phyloP scores from a whole-genome alignment of 2,888 invertebrate genomes.

The Holacanthella duospinosa region DNA sequence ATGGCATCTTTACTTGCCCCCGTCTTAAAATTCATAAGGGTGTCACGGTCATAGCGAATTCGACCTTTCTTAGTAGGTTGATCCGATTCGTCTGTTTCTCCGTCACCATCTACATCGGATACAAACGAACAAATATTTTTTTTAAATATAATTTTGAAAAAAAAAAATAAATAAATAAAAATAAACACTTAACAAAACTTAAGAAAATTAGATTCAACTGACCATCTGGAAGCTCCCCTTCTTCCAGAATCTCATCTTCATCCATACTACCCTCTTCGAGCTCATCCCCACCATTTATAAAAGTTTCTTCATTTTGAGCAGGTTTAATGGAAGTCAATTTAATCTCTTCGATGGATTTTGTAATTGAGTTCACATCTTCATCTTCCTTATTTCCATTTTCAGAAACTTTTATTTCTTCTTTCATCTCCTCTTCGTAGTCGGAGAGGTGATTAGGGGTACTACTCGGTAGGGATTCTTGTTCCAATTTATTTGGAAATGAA shows the following conservation, averaged over 20 bases:
- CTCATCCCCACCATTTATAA: background rate
- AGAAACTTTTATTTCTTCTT: background rate
- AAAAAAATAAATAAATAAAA: too few species aligned
- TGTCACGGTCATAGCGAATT: conserved; percentile 15
- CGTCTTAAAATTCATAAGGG: conserved; percentile 2
- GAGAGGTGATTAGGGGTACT: background rate
- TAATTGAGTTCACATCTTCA: background rate
- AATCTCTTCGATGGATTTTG: background rate
- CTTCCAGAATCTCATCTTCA: conserved; percentile 19
- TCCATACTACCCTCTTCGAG: conserved; percentile 18
- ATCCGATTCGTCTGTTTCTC: conserved; percentile 12
- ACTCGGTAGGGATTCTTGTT: background rate
- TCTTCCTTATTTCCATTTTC: background rate
- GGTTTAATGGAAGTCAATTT: background rate
- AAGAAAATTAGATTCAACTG: too few species aligned
- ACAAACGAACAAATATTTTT: background rate
- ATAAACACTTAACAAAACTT: too few species aligned
- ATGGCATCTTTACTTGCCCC: conserved; percentile 4
- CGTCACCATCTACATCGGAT: too few species aligned
- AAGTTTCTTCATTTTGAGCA: background rate
- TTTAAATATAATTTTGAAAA: too few species aligned
- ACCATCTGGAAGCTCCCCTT: conserved; percentile 19
- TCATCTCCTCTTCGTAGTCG: background rate
- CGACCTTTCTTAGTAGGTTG: conserved; percentile 12
- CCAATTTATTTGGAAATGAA: background rate